These are phyloP conservation scores for Varecia variegata DNA, from an alignment of 2,797 vertebrate genomes.

Conservation along the genomic window DNA sequence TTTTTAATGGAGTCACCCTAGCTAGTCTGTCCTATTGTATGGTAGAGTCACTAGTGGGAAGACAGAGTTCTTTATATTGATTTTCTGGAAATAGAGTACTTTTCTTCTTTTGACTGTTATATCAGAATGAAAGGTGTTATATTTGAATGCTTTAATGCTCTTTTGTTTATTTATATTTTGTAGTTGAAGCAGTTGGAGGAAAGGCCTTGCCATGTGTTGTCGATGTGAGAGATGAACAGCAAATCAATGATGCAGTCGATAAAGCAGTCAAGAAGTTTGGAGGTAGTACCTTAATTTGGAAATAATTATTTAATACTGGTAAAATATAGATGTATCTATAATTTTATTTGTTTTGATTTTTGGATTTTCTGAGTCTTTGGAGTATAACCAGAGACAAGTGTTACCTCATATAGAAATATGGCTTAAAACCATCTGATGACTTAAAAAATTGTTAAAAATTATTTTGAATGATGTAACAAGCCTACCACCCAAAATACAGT, in stretches of 20 bases:
- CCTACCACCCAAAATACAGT: not conserved
- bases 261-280: conserved; percentile 93
- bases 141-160: not conserved
- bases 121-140: conserved; percentile 9
- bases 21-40: not conserved
- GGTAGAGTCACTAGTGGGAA: not conserved
- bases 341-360: not conserved
- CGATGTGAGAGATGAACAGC: conserved; percentile 94
- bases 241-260: conserved; percentile 90
- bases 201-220: conserved; percentile 93
- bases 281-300: conserved; percentile 84
- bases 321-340: not conserved
- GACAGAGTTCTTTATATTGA: not conserved
- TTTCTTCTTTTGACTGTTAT: not conserved
- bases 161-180: not conserved
- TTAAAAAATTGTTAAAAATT: not conserved
- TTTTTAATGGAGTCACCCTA: not conserved
- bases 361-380: not conserved
- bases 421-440: conserved; percentile 25
- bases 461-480: conserved; percentile 3
- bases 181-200: conserved; percentile 95
- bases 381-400: not conserved
- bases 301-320: conserved; percentile 3
- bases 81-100: not conserved
- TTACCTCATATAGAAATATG: not conserved